phyloP scores from a whole-genome alignment of 92 coral and sea anemone species.

The Galaxea fascicularis region DNA sequence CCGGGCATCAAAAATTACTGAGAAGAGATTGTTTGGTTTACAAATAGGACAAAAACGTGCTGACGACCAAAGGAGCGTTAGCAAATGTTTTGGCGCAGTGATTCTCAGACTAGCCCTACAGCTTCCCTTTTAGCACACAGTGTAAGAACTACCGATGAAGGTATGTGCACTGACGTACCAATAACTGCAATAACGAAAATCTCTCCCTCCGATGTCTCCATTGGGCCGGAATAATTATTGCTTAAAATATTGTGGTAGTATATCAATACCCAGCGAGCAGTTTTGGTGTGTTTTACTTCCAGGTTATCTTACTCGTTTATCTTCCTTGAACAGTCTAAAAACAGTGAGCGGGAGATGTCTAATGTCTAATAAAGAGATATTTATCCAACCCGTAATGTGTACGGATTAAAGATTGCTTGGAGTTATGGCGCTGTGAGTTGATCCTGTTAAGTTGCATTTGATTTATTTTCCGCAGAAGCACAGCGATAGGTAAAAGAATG shows the following conservation, averaged over 20 bases:
- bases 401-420: neutral
- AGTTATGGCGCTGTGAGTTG: neutral
- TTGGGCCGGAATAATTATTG: no score
- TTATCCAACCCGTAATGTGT: no score
- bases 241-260: no score
- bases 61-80: neutral
- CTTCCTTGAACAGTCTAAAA: no score
- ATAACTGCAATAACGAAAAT: no score
- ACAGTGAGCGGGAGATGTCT: no score
- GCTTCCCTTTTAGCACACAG: neutral
- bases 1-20: slow-evolving; percentile 13
- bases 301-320: no score
- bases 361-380: no score
- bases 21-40: slow-evolving; percentile 12
- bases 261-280: no score
- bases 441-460: neutral
- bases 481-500: neutral
- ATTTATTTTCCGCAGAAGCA: neutral
- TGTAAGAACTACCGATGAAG: neutral
- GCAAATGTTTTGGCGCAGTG: neutral
- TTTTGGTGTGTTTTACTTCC: no score
- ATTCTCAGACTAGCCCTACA: neutral
- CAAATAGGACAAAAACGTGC: slow-evolving; percentile 9
- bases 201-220: no score
- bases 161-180: neutral